Evolutionary conservation across 1,140 invertebrate species (phyloP), one percentile per base, ranked within the genome.

Genomic region (Drosophila melanica): DNA sequence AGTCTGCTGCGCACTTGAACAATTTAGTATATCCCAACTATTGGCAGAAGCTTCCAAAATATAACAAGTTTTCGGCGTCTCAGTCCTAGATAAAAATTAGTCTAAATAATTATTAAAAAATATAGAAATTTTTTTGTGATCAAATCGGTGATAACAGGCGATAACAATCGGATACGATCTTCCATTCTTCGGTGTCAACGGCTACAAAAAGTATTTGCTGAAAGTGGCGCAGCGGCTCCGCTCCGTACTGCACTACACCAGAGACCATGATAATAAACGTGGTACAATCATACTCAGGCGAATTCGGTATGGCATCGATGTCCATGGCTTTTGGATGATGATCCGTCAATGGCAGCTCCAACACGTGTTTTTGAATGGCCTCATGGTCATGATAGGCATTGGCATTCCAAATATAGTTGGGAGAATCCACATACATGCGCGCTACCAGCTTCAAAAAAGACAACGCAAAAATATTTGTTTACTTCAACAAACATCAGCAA

Each of bases 141-240:
- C 3, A 23, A 23, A 23, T 23, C 20, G 1, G 1, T 23, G 20
- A 23, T 23, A 23, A 23, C 4, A 23, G 20, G 20, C 20, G 93
- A 81, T 96, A 97, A 75, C 94, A 96, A 89, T 98, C 97, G 48
- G 95, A 96, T 23, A 96, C 96, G 68, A 98, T 97, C 93, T 97
- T 97, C 97, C 96, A 98, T 89, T 97, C 97, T 64, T 96, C 96
- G 16, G 94, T 95, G 76, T 96, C 94, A 12, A 95, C 96, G 0
- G 96, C 96, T n/a, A 98, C 94, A 1, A 97, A 91, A 80, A 98
- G 97, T 9, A 94, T 96, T 92, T 98, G 96, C 79, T 95, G 94
- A 77, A 97, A 97, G 8, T 94, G 93, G 80, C 95, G 95, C 0
- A 91, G 85, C 0, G 79, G 58, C 20, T 93, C 91, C 0, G 94